Evolutionary conservation across 2,797 vertebrate species (phyloP), one percentile per base, ranked within the genome.

Genomic region (Dermochelys coriacea): DNA sequence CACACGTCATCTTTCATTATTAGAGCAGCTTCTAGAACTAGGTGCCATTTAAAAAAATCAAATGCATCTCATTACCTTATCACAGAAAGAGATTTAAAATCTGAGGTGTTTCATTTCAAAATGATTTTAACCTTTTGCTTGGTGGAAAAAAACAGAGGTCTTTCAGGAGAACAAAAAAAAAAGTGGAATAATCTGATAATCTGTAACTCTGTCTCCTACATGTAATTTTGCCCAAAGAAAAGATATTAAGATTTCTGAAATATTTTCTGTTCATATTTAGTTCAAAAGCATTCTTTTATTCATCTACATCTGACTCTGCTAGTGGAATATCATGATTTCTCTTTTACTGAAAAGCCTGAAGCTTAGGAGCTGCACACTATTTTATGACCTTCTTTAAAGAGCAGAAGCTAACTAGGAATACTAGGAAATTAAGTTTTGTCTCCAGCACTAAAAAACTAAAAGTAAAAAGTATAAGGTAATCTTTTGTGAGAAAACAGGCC

Each of bases 1-100:
- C 89, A 89, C 27, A 18, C 74, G 80, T 91, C 90, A 93, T 78
- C 55, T 95, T 96, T 96, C 52, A 61, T 84, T 95, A 95, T 88
- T 96, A 89, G 95, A 93, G 51, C 14, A 90, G 34, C 18, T 95
- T 87, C 93, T 87, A 90, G 54, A 29, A 71, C 85, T 87, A 88
- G 79, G 71, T 57, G 80, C 6, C n/a, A 3, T 90, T 79, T 18
- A 27, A 87, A 95, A 64, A 80, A 75, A 86, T 61, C 50, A 91
- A 86, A 80, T 82, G 2, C 0, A 83, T 91, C 87, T 86, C 49
- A 52, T 86, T 85, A 86, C 37, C 23, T 82, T 91, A 88, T 92
- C 71, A 77, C 31, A 92, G 94, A 91, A 6, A 0, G 2, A 5
- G 5, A 87, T 82, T 94, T 91, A 52, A 91, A 94, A 86, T 55